phyloP scores from a whole-genome alignment of 2,888 invertebrate species.

The Acleris holmiana region DNA sequence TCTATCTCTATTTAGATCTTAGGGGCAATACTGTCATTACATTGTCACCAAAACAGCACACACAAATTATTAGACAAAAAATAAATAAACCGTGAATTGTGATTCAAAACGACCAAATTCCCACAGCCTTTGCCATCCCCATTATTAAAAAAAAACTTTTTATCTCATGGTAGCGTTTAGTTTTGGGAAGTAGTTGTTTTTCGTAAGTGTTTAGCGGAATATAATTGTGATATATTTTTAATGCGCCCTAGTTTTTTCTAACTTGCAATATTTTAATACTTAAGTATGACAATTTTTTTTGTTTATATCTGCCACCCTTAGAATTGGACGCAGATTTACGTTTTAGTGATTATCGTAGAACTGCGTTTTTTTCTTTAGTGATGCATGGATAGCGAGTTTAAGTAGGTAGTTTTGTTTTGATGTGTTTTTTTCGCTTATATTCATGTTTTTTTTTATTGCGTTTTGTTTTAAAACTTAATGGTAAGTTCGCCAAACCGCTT shows the following conservation, averaged over 20 bases:
- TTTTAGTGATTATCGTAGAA: background rate
- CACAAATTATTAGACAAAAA: constrained; percentile 16
- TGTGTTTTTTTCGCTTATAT: constrained; percentile 19
- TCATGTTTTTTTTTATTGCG: constrained; percentile 21
- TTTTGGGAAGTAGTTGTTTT: constrained; percentile 43
- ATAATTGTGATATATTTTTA: constrained; percentile 48
- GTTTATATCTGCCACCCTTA: background rate
- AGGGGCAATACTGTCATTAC: background rate
- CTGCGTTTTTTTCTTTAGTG: constrained; percentile 1
- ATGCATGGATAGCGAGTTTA: background rate
- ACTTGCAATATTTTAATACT: constrained; percentile 40
- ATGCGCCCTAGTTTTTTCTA: constrained; percentile 45
- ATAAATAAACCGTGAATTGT: constrained; percentile 3
- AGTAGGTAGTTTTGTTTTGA: constrained; percentile 21
- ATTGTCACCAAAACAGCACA: background rate
- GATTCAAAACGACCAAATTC: constrained; percentile 7
- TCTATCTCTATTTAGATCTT: background rate
- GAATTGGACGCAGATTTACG: background rate
- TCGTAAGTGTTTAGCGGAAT: constrained; percentile 36
- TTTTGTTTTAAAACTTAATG: constrained; percentile 25
- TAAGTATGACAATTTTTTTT: constrained; percentile 29
- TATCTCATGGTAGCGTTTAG: constrained; percentile 45
- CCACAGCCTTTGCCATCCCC: constrained; percentile 14
- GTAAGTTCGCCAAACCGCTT: constrained; percentile 4
- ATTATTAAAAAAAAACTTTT: constrained; percentile 24